These are phyloP conservation scores for Goniozus legneri DNA, from an alignment of 1,140 invertebrate genomes.

Conservation along the genomic window DNA sequence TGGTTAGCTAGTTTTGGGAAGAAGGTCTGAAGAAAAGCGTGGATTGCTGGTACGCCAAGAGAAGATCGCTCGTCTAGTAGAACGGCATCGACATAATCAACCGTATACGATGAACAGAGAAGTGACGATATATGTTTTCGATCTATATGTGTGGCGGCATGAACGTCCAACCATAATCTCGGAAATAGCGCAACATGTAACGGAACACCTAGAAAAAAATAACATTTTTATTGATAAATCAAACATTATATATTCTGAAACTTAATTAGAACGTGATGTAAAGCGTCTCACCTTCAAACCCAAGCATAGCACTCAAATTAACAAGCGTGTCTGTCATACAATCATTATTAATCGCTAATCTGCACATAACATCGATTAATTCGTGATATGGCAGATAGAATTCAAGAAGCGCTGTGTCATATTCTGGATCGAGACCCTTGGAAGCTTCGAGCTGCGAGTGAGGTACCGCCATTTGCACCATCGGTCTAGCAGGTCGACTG, in stretches of 20 bases:
- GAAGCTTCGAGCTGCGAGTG: slow-evolving; percentile 69
- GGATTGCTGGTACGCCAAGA: slow-evolving; percentile 73
- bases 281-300: slow-evolving; percentile 70
- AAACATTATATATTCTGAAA: neutral
- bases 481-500: slow-evolving; percentile 69
- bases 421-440: slow-evolving; percentile 72
- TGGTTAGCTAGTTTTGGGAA: slow-evolving; percentile 74
- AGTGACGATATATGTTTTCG: slow-evolving; percentile 74
- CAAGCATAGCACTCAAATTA: slow-evolving; percentile 78
- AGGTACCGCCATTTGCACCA: slow-evolving; percentile 85
- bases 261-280: neutral
- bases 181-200: slow-evolving; percentile 80
- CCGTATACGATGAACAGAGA: slow-evolving; percentile 72
- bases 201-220: slow-evolving; percentile 59
- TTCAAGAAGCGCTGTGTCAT: slow-evolving; percentile 71
- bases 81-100: slow-evolving; percentile 80
- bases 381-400: slow-evolving; percentile 82
- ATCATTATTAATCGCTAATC: slow-evolving; percentile 80
- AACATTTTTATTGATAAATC: neutral
- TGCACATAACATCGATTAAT: slow-evolving; percentile 82
- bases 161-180: slow-evolving; percentile 79
- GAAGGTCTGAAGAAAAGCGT: slow-evolving; percentile 77
- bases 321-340: slow-evolving; percentile 76
- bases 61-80: slow-evolving; percentile 76
- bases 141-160: slow-evolving; percentile 72